These are phyloP conservation scores for Sebastes taczanowskii DNA, from an alignment of 2,797 vertebrate genomes.

Conservation along the genomic window DNA sequence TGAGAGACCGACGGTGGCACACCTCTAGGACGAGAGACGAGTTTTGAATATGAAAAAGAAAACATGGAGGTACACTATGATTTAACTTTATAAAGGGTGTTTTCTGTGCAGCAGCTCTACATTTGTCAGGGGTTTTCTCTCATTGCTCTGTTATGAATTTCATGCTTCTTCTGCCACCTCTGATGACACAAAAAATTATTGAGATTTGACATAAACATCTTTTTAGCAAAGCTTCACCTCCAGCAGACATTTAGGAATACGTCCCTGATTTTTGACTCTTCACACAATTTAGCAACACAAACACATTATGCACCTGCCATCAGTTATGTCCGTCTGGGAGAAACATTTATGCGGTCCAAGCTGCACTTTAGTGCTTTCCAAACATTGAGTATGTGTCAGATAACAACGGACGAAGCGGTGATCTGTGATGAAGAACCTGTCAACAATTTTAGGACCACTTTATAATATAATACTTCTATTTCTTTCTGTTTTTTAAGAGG, in stretches of 20 bases:
- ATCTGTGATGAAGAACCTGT: background rate
- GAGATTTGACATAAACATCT: background rate
- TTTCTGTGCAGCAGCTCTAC: background rate
- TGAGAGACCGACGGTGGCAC: background rate
- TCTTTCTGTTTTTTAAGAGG: background rate
- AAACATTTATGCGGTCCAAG: constrained; percentile 1
- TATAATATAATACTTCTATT: background rate
- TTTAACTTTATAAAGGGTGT: background rate
- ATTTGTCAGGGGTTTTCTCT: background rate
- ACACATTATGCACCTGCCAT: background rate
- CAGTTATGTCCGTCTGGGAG: background rate
- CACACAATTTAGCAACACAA: background rate
- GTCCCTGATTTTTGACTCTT: background rate
- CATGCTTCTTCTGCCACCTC: background rate
- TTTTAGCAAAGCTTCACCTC: constrained; percentile 1
- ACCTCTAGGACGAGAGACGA: background rate
- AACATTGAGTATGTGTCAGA: background rate
- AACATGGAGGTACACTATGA: background rate
- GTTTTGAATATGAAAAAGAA: background rate
- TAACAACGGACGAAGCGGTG: background rate
- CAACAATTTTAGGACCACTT: background rate
- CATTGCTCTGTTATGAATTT: background rate
- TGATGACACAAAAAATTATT: background rate
- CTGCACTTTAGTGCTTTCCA: background rate
- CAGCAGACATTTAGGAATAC: background rate